Evolutionary conservation across 1,140 invertebrate genomes (phyloP).

Genomic region (Drosophila biarmipes): DNA sequence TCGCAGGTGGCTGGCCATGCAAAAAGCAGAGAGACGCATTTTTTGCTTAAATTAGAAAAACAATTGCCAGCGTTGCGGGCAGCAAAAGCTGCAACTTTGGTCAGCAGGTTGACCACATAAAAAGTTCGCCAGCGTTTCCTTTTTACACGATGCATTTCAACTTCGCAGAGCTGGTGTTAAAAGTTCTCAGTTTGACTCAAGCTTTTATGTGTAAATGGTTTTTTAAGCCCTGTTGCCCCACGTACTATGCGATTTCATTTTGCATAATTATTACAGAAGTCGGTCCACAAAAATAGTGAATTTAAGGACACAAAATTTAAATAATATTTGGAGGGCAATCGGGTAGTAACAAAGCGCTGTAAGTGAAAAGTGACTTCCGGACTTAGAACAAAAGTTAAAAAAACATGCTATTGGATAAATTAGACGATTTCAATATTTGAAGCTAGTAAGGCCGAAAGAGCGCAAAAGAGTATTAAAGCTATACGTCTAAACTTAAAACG

Average conservation of each 20-base stretch:
- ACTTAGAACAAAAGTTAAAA: too few relatives aligned
- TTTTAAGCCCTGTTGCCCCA: neutral
- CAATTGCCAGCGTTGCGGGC: constrained; percentile 41
- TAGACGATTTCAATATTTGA: too few relatives aligned
- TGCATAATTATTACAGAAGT: neutral
- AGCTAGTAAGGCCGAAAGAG: too few relatives aligned
- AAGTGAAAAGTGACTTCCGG: too few relatives aligned
- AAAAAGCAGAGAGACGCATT: constrained; percentile 44
- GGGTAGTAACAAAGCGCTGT: too few relatives aligned
- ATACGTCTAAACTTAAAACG: too few relatives aligned
- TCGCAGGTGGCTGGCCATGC: constrained; percentile 45
- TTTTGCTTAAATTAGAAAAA: constrained; percentile 50
- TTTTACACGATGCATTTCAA: constrained; percentile 40
- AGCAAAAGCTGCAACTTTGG: constrained; percentile 41
- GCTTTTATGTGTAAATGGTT: constrained; percentile 31
- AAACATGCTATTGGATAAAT: too few relatives aligned
- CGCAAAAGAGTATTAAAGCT: too few relatives aligned
- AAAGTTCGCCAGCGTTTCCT: constrained; percentile 32
- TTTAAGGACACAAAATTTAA: neutral
- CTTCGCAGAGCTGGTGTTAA: constrained; percentile 31
- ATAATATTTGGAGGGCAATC: too few relatives aligned
- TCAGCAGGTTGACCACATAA: constrained; percentile 45
- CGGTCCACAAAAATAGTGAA: neutral
- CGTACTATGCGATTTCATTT: neutral
- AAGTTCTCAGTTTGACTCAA: constrained; percentile 20